A percentile compares a stretch with the other conserved stretches of the same genome.
Conservation (phyloP, 1,140 invertebrate genomes). For the Pantala flavescens region DNA sequence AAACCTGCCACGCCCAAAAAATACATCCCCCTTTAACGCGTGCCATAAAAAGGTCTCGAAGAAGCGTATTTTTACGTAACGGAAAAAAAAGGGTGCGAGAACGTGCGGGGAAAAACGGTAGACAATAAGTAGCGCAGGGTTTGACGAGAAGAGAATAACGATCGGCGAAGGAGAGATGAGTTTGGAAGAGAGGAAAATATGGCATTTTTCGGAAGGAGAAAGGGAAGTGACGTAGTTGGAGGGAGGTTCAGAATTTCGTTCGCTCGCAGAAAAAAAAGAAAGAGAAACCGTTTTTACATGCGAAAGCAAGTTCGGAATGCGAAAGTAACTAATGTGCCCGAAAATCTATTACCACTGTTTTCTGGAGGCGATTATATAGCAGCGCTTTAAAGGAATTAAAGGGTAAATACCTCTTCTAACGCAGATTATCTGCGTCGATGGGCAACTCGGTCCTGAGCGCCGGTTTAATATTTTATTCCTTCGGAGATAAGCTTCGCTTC, state of each 20-base stretch:
- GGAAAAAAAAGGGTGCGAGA: background rate
- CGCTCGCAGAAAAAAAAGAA: no score
- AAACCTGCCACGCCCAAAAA: constrained; percentile 4
- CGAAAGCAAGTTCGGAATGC: no score
- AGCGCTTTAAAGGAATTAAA: no score
- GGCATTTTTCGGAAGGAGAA: background rate
- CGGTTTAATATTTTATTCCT: no score
- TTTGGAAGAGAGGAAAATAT: background rate
- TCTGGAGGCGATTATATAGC: no score
- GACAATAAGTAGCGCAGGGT: background rate
- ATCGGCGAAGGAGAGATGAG: background rate
- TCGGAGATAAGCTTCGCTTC: no score
- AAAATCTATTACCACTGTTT: no score
- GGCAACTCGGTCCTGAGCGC: no score
- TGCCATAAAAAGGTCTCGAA: background rate
- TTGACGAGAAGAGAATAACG: background rate
- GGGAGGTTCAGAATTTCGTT: background rate
- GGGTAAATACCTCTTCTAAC: no score
- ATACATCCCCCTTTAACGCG: background rate
- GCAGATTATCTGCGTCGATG: no score
- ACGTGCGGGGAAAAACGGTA: background rate
- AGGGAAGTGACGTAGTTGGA: background rate
- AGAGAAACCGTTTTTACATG: no score
- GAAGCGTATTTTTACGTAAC: background rate
- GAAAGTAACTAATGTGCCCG: no score